A percentile compares a stretch with the other conserved stretches of the same genome.
Conservation (phyloP, 2,797 vertebrate genomes). For the Clamator glandarius region DNA sequence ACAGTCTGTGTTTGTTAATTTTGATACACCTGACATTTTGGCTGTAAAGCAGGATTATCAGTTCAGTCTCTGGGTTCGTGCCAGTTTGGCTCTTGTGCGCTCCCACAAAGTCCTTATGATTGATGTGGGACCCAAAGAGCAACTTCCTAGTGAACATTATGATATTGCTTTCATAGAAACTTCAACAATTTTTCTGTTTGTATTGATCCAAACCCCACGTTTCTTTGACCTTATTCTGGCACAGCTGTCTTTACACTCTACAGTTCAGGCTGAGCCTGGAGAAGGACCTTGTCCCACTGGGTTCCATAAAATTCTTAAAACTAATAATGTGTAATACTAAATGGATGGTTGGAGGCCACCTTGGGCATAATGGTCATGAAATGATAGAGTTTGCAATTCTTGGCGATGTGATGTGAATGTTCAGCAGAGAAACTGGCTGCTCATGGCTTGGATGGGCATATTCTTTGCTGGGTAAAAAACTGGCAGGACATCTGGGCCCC, state of each 20-base stretch:
- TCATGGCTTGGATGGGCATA: too few relatives aligned
- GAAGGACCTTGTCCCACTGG: neutral
- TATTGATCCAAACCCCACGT: neutral
- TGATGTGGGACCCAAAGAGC: neutral
- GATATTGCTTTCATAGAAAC: neutral
- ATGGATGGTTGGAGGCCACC: too few relatives aligned
- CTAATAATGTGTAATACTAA: neutral
- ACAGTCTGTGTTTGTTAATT: neutral
- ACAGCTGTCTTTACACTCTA: neutral
- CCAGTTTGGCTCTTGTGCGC: neutral
- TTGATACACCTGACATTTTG: neutral
- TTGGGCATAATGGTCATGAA: too few relatives aligned
- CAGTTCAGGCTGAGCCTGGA: neutral
- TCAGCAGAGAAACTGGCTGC: too few relatives aligned
- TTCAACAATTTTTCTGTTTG: neutral
- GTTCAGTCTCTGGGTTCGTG: accelerated
- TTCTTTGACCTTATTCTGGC: neutral
- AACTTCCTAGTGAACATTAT: neutral
- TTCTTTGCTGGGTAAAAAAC: too few relatives aligned
- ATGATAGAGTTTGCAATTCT: too few relatives aligned
- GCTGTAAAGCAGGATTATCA: neutral
- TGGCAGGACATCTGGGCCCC: too few relatives aligned
- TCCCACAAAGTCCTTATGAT: neutral
- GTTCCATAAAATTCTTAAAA: neutral
- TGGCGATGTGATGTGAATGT: too few relatives aligned